Base-by-base conservation (phyloP, 2,888 invertebrate species). In the Pachydiplax longipennis region DNA sequence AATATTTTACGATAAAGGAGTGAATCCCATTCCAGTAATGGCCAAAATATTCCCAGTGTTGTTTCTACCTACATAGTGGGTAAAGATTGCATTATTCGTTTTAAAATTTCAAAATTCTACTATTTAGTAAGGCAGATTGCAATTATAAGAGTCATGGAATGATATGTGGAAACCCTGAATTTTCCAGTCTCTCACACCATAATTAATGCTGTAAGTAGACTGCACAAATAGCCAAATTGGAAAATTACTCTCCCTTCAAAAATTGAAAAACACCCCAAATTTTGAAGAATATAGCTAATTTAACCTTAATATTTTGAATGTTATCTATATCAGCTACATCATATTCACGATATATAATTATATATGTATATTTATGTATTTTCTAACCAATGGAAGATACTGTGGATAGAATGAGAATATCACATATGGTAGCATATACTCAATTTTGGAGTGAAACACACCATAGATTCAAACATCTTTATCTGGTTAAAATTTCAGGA, bases 241-340 rank as follows among this genome's bases (percentile, higher is more conserved):
- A 87, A 61, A 37, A 25, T 31, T 10, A 87, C 31, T 31, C n/a
- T 65, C 61, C 61, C 87, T 65, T 37, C 87, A 87, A 87, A 87
- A 87, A 40, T 87, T 87, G 61, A 87, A 87, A 87, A 61, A 65
- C 87, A 87, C 37, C 61, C 87, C 65, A 65, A 58, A 87, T 87
- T 31, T 12, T 22, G 58, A 61, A 65, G 35, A 87, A 13, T 6
- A 22, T 65, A 87, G 12, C 37, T 58, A 31, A 61, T 37, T 58
- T 65, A 40, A 87, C 58, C 61, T 61, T 31, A 8, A 83, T 40
- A 31, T 35, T 58, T 37, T 65, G n/a, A 61, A 22, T n/a, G 37
- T n/a, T 25, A 53, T 53, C 53, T 53, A 53, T 53, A 18, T 53
- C 53, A 53, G 53, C 1, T 6, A 53, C 18, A 53, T 53, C 15